Conservation (phyloP, 2,797 vertebrate species). For the Clarias laeviceps region DNA sequence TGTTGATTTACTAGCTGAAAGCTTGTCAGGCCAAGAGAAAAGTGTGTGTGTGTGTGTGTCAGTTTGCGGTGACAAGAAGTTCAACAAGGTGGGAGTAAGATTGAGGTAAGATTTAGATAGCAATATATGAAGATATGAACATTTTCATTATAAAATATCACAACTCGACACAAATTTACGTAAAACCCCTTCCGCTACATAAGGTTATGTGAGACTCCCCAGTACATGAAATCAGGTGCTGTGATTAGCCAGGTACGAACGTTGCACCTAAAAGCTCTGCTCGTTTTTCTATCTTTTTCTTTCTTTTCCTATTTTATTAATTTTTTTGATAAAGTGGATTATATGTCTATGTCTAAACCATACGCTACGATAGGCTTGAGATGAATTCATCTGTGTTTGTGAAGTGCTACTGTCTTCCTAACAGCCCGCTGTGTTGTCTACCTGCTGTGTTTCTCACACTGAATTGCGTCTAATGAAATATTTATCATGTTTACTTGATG, state of each 20-base stretch:
- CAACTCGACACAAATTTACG: background rate
- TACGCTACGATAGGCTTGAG: constrained; percentile 2
- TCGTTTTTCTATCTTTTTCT: background rate
- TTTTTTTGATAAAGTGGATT: background rate
- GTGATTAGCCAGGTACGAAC: background rate
- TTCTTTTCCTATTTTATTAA: background rate
- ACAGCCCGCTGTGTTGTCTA: constrained; percentile 11
- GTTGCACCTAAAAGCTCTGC: background rate
- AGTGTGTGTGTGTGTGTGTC: constrained; percentile 18
- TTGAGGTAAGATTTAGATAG: background rate
- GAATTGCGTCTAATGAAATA: constrained; percentile 53
- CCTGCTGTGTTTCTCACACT: constrained; percentile 36
- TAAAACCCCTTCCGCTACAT: no score
- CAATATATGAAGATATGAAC: background rate
- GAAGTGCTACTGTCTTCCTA: constrained; percentile 33
- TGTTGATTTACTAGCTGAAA: constrained; percentile 85
- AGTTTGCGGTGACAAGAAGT: background rate
- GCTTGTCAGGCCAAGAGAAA: constrained; percentile 74
- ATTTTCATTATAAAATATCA: constrained; percentile 11
- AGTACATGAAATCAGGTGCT: background rate
- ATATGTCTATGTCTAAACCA: background rate
- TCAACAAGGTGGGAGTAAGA: background rate
- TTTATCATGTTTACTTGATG: constrained; percentile 57
- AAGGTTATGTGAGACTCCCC: background rate
- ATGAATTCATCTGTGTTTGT: constrained; percentile 34